Percentiles rank a stretch among this genome's conserved stretches.
Conservation (phyloP, 2,113 vertebrate species). For the Pogonocichla stellata region DNA sequence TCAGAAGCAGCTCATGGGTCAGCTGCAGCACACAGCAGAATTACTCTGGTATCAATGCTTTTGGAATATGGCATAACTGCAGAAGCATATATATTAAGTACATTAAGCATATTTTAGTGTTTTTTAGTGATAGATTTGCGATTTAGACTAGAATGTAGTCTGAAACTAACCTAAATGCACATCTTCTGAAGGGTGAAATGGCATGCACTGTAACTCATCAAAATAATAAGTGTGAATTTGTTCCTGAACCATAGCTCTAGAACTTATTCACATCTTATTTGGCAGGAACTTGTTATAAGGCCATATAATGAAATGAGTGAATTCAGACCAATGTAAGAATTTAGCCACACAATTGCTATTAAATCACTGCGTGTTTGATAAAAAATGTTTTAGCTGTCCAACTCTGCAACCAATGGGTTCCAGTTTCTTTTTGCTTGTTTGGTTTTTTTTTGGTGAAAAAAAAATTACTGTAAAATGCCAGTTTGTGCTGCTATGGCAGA, state of each 20-base stretch:
- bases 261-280: slow-evolving; percentile 13
- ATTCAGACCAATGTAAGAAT: not conserved
- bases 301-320: not conserved
- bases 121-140: slow-evolving; percentile 19
- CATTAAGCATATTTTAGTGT: slow-evolving; percentile 32
- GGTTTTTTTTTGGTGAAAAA: not conserved
- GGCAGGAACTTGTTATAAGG: not conserved
- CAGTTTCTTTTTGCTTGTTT: not conserved
- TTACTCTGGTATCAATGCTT: not conserved
- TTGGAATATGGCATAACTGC: not conserved
- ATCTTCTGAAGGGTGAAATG: slow-evolving; percentile 19
- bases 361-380: not conserved
- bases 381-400: not conserved
- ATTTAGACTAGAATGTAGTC: slow-evolving; percentile 2
- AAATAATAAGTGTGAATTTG: slow-evolving; percentile 20
- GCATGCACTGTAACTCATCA: not conserved
- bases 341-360: not conserved
- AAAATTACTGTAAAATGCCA: not conserved
- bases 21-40: not conserved
- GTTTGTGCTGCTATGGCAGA: not conserved
- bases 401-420: not conserved
- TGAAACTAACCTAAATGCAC: slow-evolving; percentile 25
- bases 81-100: slow-evolving; percentile 10
- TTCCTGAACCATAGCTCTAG: not conserved
- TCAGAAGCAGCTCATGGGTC: not conserved